Base-by-base conservation (phyloP, 2,888 invertebrate species). In the Brachyptera risi region DNA sequence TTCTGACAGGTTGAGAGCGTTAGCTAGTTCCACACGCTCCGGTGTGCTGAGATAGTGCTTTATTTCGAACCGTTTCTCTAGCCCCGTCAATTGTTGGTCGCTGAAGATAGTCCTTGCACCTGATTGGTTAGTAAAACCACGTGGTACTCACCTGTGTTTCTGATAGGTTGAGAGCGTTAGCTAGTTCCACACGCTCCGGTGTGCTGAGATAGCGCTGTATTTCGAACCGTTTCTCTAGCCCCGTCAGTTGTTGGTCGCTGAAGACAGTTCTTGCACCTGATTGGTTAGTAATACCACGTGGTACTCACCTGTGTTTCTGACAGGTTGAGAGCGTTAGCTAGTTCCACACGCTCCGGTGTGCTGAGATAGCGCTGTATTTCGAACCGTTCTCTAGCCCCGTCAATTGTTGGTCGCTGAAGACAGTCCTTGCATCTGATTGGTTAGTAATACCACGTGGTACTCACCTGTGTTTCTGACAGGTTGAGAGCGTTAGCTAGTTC, bases 191-290 rank as follows among this genome's bases (percentile, higher is more conserved):
- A 4, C 97, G 80, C 75, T 97, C 97, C 0, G 97, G 97, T 0
- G 97, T 97, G 17, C 95, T 96, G 1, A 97, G 83, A 78, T 97
- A 96, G 61, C 96, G 82, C 74, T 97, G 97, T 1, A 91, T 87
- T 71, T 96, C 96, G 75, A 97, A 97, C 51, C 96, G 83, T 70
- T 96, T 96, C 73, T 97, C 97, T 67, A 97, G 78, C 50, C 97
- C 97, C 76, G 75, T 81, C 38, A 83, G 73, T 69, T 83, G 83
- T 65, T 82, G 82, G 70, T 85, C 85, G 61, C 82, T 83, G n/a
- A n/a, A n/a, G n/a, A n/a, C n/a, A n/a, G n/a, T n/a, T n/a, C n/a
- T n/a, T n/a, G n/a, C n/a, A n/a, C n/a, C n/a, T n/a, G n/a, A n/a
- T n/a, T n/a, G n/a, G n/a, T n/a, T n/a, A n/a, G n/a, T n/a, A n/a